A percentile compares a stretch with the other conserved stretches of the same genome.
phyloP scores from a whole-genome alignment of 2,888 invertebrate genomes.

The Lithosia quadra region DNA sequence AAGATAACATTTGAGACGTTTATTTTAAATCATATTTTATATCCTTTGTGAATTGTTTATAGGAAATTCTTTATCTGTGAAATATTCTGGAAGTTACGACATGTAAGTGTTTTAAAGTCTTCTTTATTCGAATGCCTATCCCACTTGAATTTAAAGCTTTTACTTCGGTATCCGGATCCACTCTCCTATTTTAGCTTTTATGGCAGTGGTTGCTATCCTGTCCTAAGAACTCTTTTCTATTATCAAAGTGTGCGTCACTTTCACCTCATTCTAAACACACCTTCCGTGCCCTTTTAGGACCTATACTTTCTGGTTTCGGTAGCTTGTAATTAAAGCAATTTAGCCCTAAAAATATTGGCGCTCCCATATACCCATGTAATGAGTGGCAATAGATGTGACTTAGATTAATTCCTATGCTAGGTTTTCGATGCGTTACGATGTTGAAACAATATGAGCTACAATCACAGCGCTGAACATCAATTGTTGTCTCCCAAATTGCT shows the following conservation, averaged over 20 bases:
- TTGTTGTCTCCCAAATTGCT: not conserved
- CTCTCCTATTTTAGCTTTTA: not conserved
- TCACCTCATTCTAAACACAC: too few species aligned
- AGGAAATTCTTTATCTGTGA: conserved; percentile 18
- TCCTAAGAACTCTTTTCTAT: too few species aligned
- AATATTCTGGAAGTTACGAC: conserved; percentile 19
- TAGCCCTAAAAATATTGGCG: not conserved
- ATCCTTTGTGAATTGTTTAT: conserved; percentile 44
- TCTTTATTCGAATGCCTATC: too few species aligned
- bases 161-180: not conserved
- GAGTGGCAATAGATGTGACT: too few species aligned
- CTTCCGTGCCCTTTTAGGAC: too few species aligned
- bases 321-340: not conserved
- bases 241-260: too few species aligned
- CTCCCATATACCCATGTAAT: too few species aligned
- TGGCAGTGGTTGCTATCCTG: too few species aligned
- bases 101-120: not conserved
- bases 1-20: conserved; percentile 37
- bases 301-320: too few species aligned
- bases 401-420: not conserved
- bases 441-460: not conserved
- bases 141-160: too few species aligned
- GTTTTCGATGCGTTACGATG: not conserved
- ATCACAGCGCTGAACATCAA: not conserved
- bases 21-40: conserved; percentile 50